These are phyloP conservation scores for Octodonta nipae DNA, from an alignment of 2,888 invertebrate genomes.

Conservation along the genomic window DNA sequence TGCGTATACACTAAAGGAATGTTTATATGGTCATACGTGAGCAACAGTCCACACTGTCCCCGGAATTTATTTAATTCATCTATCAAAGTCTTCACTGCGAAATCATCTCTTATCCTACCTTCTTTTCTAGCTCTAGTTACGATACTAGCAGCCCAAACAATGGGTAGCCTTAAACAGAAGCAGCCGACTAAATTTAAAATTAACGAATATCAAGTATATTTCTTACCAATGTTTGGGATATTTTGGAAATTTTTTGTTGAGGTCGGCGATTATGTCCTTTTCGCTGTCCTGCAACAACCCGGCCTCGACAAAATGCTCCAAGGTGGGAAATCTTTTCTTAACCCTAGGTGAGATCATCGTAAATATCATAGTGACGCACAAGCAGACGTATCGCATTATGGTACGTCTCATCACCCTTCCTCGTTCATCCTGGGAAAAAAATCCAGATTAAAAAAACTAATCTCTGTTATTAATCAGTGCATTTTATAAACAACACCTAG, in stretches of 20 bases:
- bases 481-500: slow-evolving; percentile 11
- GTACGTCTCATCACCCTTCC: slow-evolving; percentile 71
- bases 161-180: slow-evolving; percentile 54
- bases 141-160: slow-evolving; percentile 84
- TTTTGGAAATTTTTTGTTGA: slow-evolving; percentile 69
- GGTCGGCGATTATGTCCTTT: slow-evolving; percentile 58
- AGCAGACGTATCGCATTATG: slow-evolving; percentile 70
- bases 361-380: slow-evolving; percentile 77
- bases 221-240: slow-evolving; percentile 73
- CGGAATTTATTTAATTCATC: slow-evolving; percentile 77
- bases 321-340: slow-evolving; percentile 75
- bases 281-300: slow-evolving; percentile 74
- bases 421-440: slow-evolving; percentile 62
- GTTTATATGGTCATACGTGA: slow-evolving; percentile 67
- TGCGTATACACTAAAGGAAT: slow-evolving; percentile 75
- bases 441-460: too few relatives aligned
- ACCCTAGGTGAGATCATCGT: slow-evolving; percentile 77
- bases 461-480: not conserved
- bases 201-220: too few relatives aligned
- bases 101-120: slow-evolving; percentile 78
- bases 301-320: slow-evolving; percentile 72
- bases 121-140: slow-evolving; percentile 81
- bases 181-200: too few relatives aligned
- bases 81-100: slow-evolving; percentile 81
- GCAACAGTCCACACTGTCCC: slow-evolving; percentile 60